Evolutionary conservation across 1,140 invertebrate genomes (phyloP).

Genomic region (Drosophila jambulina): DNA sequence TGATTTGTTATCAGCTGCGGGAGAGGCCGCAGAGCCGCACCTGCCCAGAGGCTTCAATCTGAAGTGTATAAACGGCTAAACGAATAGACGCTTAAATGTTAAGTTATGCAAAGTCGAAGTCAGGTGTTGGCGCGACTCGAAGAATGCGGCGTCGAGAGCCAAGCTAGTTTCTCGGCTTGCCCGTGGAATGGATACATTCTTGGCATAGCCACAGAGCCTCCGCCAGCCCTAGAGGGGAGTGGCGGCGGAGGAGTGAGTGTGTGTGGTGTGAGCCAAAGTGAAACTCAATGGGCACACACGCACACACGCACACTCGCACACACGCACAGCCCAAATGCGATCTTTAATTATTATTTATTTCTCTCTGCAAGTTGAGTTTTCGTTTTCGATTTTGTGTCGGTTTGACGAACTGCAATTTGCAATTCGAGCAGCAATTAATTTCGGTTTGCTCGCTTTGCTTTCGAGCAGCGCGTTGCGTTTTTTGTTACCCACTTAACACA

Average conservation of each 20-base stretch:
- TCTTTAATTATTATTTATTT: conserved; percentile 38
- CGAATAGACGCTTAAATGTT: conserved; percentile 45
- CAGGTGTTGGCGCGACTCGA: conserved; percentile 10
- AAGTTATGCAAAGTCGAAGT: conserved; percentile 48
- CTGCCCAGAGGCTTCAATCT: conserved; percentile 28
- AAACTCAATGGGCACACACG: conserved; percentile 20
- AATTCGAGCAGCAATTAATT: conserved; percentile 53
- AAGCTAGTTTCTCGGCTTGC: conserved; percentile 24
- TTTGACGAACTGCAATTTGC: conserved; percentile 57
- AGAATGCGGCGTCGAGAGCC: conserved; percentile 12
- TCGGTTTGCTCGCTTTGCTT: conserved; percentile 33
- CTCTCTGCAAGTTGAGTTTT: conserved; percentile 26
- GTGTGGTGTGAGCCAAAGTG: conserved; percentile 9
- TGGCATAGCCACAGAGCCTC: conserved; percentile 34
- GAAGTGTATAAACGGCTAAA: conserved; percentile 16
- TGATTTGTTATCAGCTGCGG: conserved; percentile 48
- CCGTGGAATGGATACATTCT: conserved; percentile 37
- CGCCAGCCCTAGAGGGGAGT: conserved; percentile 15
- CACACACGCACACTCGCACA: background rate
- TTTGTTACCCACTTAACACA: conserved; percentile 50
- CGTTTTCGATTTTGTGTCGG: conserved; percentile 23
- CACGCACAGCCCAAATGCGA: conserved; percentile 35
- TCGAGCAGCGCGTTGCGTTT: conserved; percentile 27
- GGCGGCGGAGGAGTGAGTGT: background rate
- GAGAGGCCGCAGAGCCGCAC: conserved; percentile 20